A percentile compares a stretch with the other conserved stretches of the same genome.
phyloP scores from a whole-genome alignment of 2,797 vertebrate genomes.

The Typhlichthys subterraneus region DNA sequence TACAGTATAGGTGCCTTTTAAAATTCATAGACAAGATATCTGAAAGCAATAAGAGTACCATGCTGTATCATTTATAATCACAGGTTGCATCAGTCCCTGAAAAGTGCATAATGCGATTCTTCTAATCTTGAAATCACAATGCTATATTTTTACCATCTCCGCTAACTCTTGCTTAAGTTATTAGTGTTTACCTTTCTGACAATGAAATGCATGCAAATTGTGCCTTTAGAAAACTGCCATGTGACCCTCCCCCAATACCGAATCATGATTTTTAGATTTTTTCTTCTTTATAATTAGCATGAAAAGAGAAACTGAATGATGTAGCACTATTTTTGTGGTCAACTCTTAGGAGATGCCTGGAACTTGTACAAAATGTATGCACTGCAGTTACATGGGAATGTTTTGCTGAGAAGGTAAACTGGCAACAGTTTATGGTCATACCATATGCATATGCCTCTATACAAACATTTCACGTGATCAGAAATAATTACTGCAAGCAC shows the following conservation, averaged over 20 bases:
- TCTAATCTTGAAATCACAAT: constrained; percentile 6
- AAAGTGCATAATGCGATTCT: constrained; percentile 3
- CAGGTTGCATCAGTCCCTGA: constrained; percentile 8
- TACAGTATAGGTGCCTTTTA: constrained; percentile 21
- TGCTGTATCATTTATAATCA: constrained; percentile 38
- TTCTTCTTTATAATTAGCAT: constrained; percentile 36
- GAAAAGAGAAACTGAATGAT: constrained; percentile 36
- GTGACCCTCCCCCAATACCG: constrained; percentile 31
- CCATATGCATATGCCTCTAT: constrained; percentile 71
- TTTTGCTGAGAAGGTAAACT: constrained; percentile 49
- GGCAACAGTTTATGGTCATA: constrained; percentile 42
- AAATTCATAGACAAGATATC: constrained; percentile 22
- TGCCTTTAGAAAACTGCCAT: constrained; percentile 61
- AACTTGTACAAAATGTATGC: constrained; percentile 47
- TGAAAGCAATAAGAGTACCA: constrained; percentile 55
- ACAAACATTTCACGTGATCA: constrained; percentile 60
- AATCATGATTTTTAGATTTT: constrained; percentile 10
- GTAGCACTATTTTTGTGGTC: constrained; percentile 70
- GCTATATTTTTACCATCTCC: constrained; percentile 1
- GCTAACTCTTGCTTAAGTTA: constrained; percentile 2
- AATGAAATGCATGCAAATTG: constrained; percentile 66
- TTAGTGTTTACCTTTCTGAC: constrained; percentile 37
- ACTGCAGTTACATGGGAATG: constrained; percentile 55
- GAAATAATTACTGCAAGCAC: constrained; percentile 75
- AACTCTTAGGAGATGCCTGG: constrained; percentile 60